phyloP scores from a whole-genome alignment of 2,113 vertebrate genomes.

The Hirundichthys speculiger region DNA sequence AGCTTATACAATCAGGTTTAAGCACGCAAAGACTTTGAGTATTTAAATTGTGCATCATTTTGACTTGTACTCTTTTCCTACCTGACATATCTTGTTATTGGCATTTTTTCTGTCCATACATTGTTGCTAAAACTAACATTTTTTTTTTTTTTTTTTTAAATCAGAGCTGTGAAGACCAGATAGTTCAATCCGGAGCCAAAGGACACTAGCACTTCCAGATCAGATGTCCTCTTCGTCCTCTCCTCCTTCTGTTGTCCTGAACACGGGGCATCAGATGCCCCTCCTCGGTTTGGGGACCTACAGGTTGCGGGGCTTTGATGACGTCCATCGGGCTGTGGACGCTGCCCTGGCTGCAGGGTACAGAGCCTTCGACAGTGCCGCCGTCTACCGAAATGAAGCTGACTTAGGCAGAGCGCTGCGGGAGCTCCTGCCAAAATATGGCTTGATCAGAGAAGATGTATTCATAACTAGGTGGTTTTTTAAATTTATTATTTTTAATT shows the following conservation, averaged over 20 bases:
- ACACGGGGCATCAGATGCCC: slow-evolving; percentile 80
- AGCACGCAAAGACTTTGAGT: no score
- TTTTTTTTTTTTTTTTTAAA: neutral
- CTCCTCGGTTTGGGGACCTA: slow-evolving; percentile 86
- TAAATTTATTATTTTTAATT: neutral
- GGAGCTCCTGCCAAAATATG: slow-evolving; percentile 79
- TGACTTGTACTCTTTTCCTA: neutral
- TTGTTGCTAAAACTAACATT: no score
- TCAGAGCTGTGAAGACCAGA: neutral
- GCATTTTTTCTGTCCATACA: neutral
- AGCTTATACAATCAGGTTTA: no score
- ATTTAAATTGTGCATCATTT: no score
- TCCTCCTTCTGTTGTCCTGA: slow-evolving; percentile 66
- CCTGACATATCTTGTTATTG: neutral
- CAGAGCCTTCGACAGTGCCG: slow-evolving; percentile 84
- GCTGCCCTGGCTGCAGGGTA: slow-evolving; percentile 82
- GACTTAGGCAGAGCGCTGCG: slow-evolving; percentile 77
- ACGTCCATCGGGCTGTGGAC: slow-evolving; percentile 71
- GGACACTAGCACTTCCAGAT: neutral
- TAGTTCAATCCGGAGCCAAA: neutral
- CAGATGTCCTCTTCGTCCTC: slow-evolving; percentile 45
- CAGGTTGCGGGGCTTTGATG: slow-evolving; percentile 68
- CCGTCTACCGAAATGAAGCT: slow-evolving; percentile 82
- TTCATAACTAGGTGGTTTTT: slow-evolving; percentile 80
- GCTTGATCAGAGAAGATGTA: slow-evolving; percentile 76